These are phyloP conservation scores for Coenonympha glycerion DNA, from an alignment of 2,888 invertebrate genomes.

Conservation along the genomic window DNA sequence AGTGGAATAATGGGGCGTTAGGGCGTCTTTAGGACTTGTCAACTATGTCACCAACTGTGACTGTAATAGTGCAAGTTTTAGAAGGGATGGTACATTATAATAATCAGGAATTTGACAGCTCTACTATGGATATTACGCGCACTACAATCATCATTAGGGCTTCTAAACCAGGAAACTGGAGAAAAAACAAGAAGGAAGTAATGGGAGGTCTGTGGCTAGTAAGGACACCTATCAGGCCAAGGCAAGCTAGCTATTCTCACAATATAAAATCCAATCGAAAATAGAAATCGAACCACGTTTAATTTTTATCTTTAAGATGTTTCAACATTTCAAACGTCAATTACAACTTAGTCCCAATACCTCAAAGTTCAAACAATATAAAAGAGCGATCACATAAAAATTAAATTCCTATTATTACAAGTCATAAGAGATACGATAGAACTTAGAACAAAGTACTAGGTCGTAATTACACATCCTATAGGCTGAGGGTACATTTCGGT, in stretches of 20 bases:
- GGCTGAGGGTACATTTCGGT: no score
- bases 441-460: conserved; percentile 13
- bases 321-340: not conserved
- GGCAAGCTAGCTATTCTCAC: no score
- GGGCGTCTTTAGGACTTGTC: conserved; percentile 9
- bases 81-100: not conserved
- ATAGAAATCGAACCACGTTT: no score
- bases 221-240: no score
- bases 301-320: no score
- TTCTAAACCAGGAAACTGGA: no score
- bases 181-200: no score
- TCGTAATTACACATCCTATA: conserved; percentile 23
- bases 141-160: no score
- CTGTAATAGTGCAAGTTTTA: not conserved
- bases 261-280: no score
- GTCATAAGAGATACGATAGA: conserved; percentile 7
- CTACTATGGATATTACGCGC: no score
- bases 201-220: no score
- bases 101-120: not conserved
- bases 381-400: conserved; percentile 6
- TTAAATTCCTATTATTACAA: conserved; percentile 4
- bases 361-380: not conserved
- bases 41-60: conserved; percentile 1
- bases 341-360: not conserved
- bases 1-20: conserved; percentile 8